Base-by-base conservation (phyloP, 92 coral and sea anemone species). In the Umimayanthus chanpuru region DNA sequence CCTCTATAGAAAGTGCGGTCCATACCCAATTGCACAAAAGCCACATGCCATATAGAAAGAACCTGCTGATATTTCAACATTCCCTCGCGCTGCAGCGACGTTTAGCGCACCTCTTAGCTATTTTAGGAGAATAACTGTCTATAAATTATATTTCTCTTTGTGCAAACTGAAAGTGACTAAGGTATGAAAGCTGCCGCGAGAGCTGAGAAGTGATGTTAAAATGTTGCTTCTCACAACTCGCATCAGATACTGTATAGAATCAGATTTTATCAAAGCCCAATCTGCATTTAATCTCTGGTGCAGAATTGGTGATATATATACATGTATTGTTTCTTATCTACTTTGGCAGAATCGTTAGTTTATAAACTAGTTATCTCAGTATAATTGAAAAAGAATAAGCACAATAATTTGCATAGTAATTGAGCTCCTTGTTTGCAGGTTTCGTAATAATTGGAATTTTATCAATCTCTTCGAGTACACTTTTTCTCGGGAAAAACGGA, bases 41-140 rank as follows among this genome's bases (percentile, higher is more conserved):
- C 76, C 86, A 82, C 78, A 70, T 68, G n/a, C 73, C 36, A 30
- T 47, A 68, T 70, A 29, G 78, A 83, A 43, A 83, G 58, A 83
- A 44, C 47, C 78, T 26, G 6, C 28, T 40, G n/a, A 20, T 6
- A 66, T 49, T 70, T 44, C 40, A 83, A 55, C 87, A 70, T 70
- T 49, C 77, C 61, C 78, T 21, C 44, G 43, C 64, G 79, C 87
- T 70, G 87, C 74, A 83, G 21, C 77, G 67, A 68, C 58, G 70
- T 7, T 6, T 25, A 29, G 41, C 70, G 20, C 44, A n/a, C 41
- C 30, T 80, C 32, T 55, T 18, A 28, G 16, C 38, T 67, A 29
- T 29, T 53, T 20, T 56, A 28, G 72, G 26, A 2, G 26, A 29
- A 29, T 10, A 55, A 25, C 28, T 23, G 5, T 72, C 7, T 61